Percentiles rank a stretch among this genome's conserved stretches.
Conservation (phyloP, 2,888 invertebrate genomes). For the Calephelis perditalis region DNA sequence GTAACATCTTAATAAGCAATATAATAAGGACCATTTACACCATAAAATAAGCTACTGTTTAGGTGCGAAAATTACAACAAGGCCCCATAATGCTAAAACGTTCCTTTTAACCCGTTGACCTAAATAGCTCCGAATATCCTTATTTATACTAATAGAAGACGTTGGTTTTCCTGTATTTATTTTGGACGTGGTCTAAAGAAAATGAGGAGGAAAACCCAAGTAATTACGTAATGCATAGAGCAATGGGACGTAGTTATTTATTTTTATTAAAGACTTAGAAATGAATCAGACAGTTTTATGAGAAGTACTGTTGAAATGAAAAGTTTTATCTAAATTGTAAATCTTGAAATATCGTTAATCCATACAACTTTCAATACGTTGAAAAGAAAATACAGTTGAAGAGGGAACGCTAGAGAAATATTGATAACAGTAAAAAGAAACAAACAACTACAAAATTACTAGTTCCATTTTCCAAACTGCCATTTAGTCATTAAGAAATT, state of each 20-base stretch:
- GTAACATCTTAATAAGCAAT: slow-evolving; percentile 14
- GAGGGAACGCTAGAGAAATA: too few relatives aligned
- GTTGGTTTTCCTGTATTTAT: slow-evolving; percentile 17
- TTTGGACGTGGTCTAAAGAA: slow-evolving; percentile 25
- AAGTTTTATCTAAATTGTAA: too few relatives aligned
- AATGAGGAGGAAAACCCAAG: slow-evolving; percentile 22
- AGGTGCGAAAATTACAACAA: slow-evolving; percentile 31
- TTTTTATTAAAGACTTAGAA: slow-evolving; percentile 7
- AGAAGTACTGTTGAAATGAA: too few relatives aligned
- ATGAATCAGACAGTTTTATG: too few relatives aligned
- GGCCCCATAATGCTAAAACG: slow-evolving; percentile 25
- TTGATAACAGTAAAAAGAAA: too few relatives aligned
- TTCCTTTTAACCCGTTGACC: slow-evolving; percentile 36
- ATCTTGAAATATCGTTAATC: too few relatives aligned
- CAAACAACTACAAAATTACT: too few relatives aligned
- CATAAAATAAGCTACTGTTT: slow-evolving; percentile 22
- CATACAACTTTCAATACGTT: too few relatives aligned
- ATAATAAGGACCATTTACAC: slow-evolving; percentile 18
- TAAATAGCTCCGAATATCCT: slow-evolving; percentile 28
- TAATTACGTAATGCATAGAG: slow-evolving; percentile 4
- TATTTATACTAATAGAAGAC: slow-evolving; percentile 25
- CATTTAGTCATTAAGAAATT: too few relatives aligned
- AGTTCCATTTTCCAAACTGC: too few relatives aligned
- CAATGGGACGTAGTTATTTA: background rate
- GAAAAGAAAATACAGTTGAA: too few relatives aligned